phyloP scores from a whole-genome alignment of 2,797 vertebrate species.

The Rhynchonycteris naso region DNA sequence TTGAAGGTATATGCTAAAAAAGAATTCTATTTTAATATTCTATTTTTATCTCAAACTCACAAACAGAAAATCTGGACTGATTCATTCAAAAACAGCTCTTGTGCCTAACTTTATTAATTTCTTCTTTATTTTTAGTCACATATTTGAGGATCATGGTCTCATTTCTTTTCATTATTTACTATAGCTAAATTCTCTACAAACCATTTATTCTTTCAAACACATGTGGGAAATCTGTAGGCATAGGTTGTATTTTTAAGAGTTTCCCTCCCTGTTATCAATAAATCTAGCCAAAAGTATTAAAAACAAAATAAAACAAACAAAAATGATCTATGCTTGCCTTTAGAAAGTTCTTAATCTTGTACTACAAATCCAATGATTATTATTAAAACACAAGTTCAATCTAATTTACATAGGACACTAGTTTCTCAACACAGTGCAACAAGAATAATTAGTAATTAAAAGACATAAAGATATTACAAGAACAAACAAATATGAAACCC shows the following conservation, averaged over 20 bases:
- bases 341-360: not conserved
- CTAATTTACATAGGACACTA: not conserved
- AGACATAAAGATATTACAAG: not conserved
- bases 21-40: not conserved
- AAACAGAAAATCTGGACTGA: constrained; percentile 2
- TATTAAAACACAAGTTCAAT: not conserved
- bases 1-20: not conserved
- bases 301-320: not conserved
- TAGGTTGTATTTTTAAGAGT: not conserved
- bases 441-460: not conserved
- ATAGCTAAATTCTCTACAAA: not conserved
- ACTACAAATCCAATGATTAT: not conserved
- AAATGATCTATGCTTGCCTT: not conserved
- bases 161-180: constrained; percentile 1
- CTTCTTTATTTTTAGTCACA: not conserved
- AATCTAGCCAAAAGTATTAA: constrained; percentile 20
- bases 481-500: not conserved
- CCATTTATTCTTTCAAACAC: not conserved
- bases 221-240: not conserved
- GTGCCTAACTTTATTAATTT: not conserved
- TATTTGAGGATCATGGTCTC: not conserved
- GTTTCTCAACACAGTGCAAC: not conserved
- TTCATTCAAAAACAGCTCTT: not conserved
- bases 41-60: not conserved
- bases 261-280: not conserved